Percentiles rank a stretch among this genome's conserved stretches.
phyloP scores from a whole-genome alignment of 1,140 invertebrate species.

The Neodiprion fabricii region DNA sequence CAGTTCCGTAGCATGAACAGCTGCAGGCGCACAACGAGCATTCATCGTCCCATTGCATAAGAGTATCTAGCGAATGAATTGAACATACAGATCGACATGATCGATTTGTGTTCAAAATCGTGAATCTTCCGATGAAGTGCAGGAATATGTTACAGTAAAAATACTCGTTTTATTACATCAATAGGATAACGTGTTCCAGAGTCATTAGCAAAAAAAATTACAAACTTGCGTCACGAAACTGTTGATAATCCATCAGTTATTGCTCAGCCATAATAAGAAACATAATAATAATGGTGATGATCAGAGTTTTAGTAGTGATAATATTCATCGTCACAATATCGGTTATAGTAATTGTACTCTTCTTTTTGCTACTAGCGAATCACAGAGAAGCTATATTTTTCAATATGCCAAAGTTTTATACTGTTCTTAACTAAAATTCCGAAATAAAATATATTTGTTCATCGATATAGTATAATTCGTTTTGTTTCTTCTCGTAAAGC shows the following conservation, averaged over 20 bases:
- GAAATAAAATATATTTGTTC: constrained; percentile 51
- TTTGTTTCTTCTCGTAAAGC: constrained; percentile 41
- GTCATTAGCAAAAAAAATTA: constrained; percentile 45
- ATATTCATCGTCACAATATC: not conserved
- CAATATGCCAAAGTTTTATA: constrained; percentile 33
- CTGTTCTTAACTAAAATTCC: constrained; percentile 43
- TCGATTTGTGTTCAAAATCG: no score
- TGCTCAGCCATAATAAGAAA: constrained; percentile 23
- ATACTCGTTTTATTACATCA: constrained; percentile 48
- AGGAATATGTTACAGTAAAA: constrained; percentile 35
- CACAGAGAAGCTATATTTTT: constrained; percentile 49
- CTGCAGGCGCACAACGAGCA: no score
- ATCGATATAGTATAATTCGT: constrained; percentile 23
- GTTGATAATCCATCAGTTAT: constrained; percentile 32
- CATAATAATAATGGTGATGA: constrained; percentile 16
- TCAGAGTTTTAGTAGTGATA: constrained; percentile 12
- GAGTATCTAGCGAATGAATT: no score
- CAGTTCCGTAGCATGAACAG: no score
- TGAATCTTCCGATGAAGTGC: constrained; percentile 44
- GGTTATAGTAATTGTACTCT: constrained; percentile 23
- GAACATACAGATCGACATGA: no score
- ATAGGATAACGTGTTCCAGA: constrained; percentile 40
- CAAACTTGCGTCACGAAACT: constrained; percentile 39
- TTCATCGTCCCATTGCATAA: no score
- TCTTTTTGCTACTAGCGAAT: constrained; percentile 42